These are phyloP conservation scores for Tenebrosternarchus preto DNA, from an alignment of 2,113 vertebrate genomes.

Conservation along the genomic window DNA sequence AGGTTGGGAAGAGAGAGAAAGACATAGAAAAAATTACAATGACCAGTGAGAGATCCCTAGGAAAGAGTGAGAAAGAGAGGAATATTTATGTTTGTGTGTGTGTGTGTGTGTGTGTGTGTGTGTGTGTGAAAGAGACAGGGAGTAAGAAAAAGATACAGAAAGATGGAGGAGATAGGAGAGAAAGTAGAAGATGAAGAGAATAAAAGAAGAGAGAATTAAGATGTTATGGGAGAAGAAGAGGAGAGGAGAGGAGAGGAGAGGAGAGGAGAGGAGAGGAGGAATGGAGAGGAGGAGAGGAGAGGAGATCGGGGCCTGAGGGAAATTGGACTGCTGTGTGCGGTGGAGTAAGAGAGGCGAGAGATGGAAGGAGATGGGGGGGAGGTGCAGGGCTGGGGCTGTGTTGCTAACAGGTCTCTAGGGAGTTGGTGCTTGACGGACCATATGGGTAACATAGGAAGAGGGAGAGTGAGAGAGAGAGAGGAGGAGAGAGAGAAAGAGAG, in stretches of 20 bases:
- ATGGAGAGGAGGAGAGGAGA: neutral
- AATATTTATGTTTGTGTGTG: no score
- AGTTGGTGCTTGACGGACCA: slow-evolving; percentile 86
- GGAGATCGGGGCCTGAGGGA: slow-evolving; percentile 13
- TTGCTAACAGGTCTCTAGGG: slow-evolving; percentile 95
- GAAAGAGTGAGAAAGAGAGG: neutral
- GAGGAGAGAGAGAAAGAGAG: slow-evolving; percentile 16
- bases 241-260: slow-evolving; percentile 46
- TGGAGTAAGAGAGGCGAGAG: slow-evolving; percentile 70
- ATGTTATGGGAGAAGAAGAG: slow-evolving; percentile 41
- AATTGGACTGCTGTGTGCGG: slow-evolving; percentile 29
- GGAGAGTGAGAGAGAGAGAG: slow-evolving; percentile 60
- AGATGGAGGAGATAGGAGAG: slow-evolving; percentile 55
- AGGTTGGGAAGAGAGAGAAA: slow-evolving; percentile 67
- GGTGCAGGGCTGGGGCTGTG: slow-evolving; percentile 79
- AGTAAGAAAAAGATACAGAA: neutral
- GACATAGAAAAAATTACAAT: slow-evolving; percentile 32
- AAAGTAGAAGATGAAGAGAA: slow-evolving; percentile 54
- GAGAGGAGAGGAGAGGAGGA: slow-evolving; percentile 1
- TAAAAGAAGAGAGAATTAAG: neutral
- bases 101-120: no score
- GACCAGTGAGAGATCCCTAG: slow-evolving; percentile 36
- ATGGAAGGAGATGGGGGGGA: slow-evolving; percentile 69
- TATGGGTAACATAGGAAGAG: slow-evolving; percentile 94
- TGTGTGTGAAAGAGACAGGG: no score